phyloP scores from a whole-genome alignment of 2,113 vertebrate species.

The Pogonocichla stellata region DNA sequence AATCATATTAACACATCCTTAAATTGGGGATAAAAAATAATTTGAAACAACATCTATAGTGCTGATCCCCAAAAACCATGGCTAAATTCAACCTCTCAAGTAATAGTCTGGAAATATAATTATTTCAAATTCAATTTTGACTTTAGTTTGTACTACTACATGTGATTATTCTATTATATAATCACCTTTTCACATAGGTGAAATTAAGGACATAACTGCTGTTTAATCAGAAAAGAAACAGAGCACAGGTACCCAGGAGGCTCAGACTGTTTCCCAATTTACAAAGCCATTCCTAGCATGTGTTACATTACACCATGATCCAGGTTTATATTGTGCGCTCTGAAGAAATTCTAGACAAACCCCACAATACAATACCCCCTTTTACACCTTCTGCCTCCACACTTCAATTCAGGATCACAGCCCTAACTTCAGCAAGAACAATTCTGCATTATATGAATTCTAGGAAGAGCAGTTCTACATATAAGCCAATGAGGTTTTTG shows the following conservation, averaged over 20 bases:
- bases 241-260: background rate
- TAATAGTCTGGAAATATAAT: background rate
- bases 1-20: background rate
- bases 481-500: background rate
- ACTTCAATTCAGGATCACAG: background rate
- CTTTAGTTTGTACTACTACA: background rate
- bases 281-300: background rate
- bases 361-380: background rate
- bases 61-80: background rate
- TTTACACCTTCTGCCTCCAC: background rate
- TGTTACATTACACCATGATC: background rate
- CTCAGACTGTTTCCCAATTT: background rate
- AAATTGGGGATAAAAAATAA: rapidly evolving
- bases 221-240: background rate
- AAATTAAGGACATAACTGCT: background rate
- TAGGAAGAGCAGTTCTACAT: background rate
- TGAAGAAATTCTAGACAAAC: background rate
- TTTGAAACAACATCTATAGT: background rate
- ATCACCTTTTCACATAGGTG: background rate
- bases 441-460: background rate
- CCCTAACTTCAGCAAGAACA: background rate
- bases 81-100: background rate
- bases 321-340: rapidly evolving
- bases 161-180: background rate
- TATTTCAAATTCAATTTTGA: background rate